Base-by-base conservation (phyloP, 2,888 invertebrate species). In the Eubasilissa splendida region DNA sequence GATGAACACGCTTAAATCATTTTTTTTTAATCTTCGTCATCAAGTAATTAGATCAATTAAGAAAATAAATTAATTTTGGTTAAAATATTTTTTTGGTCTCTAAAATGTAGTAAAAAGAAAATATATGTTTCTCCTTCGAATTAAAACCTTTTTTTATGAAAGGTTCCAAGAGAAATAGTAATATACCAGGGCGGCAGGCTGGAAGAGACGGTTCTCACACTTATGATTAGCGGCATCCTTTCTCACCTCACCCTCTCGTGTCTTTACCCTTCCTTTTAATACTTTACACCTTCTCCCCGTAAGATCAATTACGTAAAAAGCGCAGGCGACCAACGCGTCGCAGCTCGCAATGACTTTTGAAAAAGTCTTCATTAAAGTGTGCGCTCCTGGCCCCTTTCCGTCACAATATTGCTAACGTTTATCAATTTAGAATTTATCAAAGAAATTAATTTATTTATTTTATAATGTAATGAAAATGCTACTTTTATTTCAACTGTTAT, bases 261-360 rank as follows among this genome's bases (percentile, higher is more conserved):
- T 54, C 56, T 70, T 22, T 58, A 68, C 58, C 66, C 77, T 50
- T 53, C 14, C 42, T 31, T 63, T 60, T 52, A 60, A 60, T 22
- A 76, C 54, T 66, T 33, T 65, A 22, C 52, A 76, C 54, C 71
- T 66, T 71, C 63, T 60, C 53, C 68, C 79, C 66, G 65, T 58
- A 63, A 71, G 77, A 80, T 77, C 82, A 82, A 82, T 82, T 80
- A 82, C 80, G 73, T 74, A 81, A 82, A 82, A 77, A 82, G 82
- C 79, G 66, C 65, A 78, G 63, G 63, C 63, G 63, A 42, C 63
- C 63, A 63, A 10, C 33, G 63, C 42, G 14, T 33, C 63, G 9
- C 11, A 10, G 63, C 33, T 63, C 33, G 7, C n/a, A 33, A 4
- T 33, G 33, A 31, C 12, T 63, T 63, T 33, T 12, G 42, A 63